Conservation (phyloP, 2,888 invertebrate species). For the Apamea monoglypha region DNA sequence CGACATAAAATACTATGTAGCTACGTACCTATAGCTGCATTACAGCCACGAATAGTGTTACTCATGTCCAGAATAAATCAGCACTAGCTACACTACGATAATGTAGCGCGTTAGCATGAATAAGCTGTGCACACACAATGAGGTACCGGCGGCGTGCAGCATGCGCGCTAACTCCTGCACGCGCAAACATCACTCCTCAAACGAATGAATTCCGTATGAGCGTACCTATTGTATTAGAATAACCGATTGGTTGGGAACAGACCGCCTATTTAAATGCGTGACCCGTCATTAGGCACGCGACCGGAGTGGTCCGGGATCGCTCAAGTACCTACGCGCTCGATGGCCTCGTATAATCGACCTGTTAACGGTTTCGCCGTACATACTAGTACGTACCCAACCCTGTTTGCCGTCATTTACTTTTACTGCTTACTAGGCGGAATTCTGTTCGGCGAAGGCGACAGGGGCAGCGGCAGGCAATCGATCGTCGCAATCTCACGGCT, state of each 20-base stretch:
- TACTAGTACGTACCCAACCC: constrained; percentile 67
- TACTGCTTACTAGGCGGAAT: constrained; percentile 77
- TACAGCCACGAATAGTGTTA: constrained; percentile 72
- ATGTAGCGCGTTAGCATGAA: constrained; percentile 45
- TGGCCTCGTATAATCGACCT: constrained; percentile 87
- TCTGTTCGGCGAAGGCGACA: constrained; percentile 67
- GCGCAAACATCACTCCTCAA: constrained; percentile 68
- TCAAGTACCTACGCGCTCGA: constrained; percentile 78
- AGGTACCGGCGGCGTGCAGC: background rate
- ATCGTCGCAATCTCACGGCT: constrained; percentile 51
- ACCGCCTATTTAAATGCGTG: constrained; percentile 88
- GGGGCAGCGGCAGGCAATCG: constrained; percentile 49
- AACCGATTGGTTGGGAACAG: constrained; percentile 79
- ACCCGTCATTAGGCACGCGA: constrained; percentile 86
- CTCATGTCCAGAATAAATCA: constrained; percentile 77
- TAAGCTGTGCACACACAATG: constrained; percentile 36
- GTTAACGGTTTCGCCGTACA: constrained; percentile 82
- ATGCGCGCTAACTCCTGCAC: constrained; percentile 12
- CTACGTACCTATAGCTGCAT: constrained; percentile 69
- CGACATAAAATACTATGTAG: constrained; percentile 74
- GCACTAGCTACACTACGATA: constrained; percentile 52
- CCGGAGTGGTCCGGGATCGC: constrained; percentile 75
- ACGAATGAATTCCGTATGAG: constrained; percentile 77
- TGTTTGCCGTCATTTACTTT: constrained; percentile 81
- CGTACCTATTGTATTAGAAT: constrained; percentile 75